A percentile compares a stretch with the other conserved stretches of the same genome.
These are phyloP conservation scores for Itoplectis maculator DNA, from an alignment of 2,888 invertebrate species.

Conservation along the genomic window DNA sequence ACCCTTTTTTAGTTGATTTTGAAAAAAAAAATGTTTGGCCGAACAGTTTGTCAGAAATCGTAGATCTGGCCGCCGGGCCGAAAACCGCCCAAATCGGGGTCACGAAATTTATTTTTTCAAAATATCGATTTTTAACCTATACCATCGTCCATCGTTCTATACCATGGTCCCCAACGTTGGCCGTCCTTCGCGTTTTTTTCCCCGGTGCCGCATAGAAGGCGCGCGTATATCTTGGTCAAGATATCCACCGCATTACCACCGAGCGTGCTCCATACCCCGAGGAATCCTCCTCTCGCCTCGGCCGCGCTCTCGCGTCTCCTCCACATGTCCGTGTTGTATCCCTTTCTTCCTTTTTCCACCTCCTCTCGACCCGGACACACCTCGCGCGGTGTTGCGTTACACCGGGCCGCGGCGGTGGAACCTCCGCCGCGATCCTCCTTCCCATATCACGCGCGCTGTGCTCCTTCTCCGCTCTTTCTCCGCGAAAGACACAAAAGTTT, in stretches of 20 bases:
- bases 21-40: too few species aligned
- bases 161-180: background rate
- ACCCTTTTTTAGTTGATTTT: too few species aligned
- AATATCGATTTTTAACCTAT: too few species aligned
- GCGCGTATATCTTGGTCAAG: constrained; percentile 37
- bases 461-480: constrained; percentile 9
- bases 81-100: too few species aligned
- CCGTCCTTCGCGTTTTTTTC: background rate
- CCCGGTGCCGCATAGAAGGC: background rate
- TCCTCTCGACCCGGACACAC: constrained; percentile 74
- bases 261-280: constrained; percentile 20
- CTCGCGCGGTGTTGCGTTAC: constrained; percentile 78
- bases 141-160: too few species aligned
- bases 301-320: constrained; percentile 44
- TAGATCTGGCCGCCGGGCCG: too few species aligned
- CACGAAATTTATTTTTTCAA: too few species aligned
- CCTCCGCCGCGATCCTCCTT: constrained; percentile 31
- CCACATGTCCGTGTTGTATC: constrained; percentile 38
- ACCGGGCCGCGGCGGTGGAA: constrained; percentile 40
- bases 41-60: too few species aligned
- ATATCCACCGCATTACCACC: constrained; percentile 40
- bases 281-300: constrained; percentile 22
- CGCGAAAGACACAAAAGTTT: constrained; percentile 34
- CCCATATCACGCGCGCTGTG: background rate
- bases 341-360: constrained; percentile 32